Conservation (phyloP, 2,888 invertebrate species). For the Scaptomyza polygonia region DNA sequence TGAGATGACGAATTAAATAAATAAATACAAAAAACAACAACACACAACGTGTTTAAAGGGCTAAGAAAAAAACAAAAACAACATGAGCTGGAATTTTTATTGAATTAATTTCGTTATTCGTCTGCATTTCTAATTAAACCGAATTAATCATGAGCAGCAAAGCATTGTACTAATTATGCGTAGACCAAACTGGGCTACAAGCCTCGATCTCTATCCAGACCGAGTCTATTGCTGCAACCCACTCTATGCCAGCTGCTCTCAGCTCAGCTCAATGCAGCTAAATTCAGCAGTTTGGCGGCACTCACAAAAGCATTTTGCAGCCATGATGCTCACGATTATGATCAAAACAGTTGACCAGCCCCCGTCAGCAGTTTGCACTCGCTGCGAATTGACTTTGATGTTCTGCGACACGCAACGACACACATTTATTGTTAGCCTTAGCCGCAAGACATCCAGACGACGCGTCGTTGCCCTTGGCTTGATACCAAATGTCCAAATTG, state of each 20-base stretch:
- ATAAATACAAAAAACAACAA: neutral
- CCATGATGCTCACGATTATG: constrained; percentile 63
- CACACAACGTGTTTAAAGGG: constrained; percentile 18
- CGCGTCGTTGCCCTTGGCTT: constrained; percentile 47
- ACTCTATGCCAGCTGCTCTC: constrained; percentile 27
- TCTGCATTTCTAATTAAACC: constrained; percentile 80
- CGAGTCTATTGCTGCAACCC: constrained; percentile 27
- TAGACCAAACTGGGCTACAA: constrained; percentile 59
- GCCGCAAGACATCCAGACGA: constrained; percentile 20
- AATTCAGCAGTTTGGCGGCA: constrained; percentile 46
- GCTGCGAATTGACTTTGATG: constrained; percentile 58
- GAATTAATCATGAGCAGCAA: constrained; percentile 75
- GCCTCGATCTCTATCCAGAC: constrained; percentile 34
- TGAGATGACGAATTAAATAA: constrained; percentile 24
- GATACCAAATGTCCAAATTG: constrained; percentile 46
- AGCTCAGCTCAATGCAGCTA: constrained; percentile 9
- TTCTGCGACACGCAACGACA: constrained; percentile 71
- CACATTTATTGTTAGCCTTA: constrained; percentile 56
- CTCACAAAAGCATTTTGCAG: constrained; percentile 67
- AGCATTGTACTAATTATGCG: constrained; percentile 73
- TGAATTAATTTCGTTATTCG: constrained; percentile 75
- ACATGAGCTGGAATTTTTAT: constrained; percentile 66
- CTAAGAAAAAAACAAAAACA: constrained; percentile 24
- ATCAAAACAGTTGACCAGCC: constrained; percentile 57
- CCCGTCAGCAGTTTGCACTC: constrained; percentile 32